These are phyloP conservation scores for Anastrepha ludens DNA, from an alignment of 1,140 invertebrate genomes.

Conservation along the genomic window DNA sequence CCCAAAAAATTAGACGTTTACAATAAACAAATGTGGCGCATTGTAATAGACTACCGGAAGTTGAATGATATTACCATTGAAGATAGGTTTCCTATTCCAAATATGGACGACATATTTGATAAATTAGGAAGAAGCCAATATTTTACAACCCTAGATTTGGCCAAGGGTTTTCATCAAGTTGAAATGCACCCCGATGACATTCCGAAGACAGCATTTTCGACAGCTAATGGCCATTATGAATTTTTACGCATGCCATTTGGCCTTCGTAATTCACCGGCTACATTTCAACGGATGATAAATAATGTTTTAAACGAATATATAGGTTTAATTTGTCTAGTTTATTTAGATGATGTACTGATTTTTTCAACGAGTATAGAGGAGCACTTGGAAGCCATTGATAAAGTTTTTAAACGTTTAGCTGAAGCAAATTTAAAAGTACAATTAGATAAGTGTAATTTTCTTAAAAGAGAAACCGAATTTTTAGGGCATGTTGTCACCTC, in stretches of 20 bases:
- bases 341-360: neutral
- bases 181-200: slow-evolving; percentile 20
- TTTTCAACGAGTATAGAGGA: neutral
- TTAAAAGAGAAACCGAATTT: neutral
- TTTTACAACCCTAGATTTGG: neutral
- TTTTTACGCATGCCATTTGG: slow-evolving; percentile 7
- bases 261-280: neutral
- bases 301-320: neutral
- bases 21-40: neutral
- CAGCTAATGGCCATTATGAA: slow-evolving; percentile 18
- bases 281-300: neutral
- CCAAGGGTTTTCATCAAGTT: neutral
- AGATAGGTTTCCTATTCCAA: neutral
- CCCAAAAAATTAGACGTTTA: neutral
- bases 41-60: neutral
- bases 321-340: neutral
- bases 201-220: neutral
- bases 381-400: neutral
- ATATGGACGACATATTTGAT: neutral
- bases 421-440: neutral
- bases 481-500: slow-evolving; percentile 55
- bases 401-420: neutral
- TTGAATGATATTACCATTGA: neutral
- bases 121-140: neutral
- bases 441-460: neutral